Percentiles rank a stretch among this genome's conserved stretches.
These are phyloP conservation scores for Drosophila ohnishii DNA, from an alignment of 1,140 invertebrate genomes.

Conservation along the genomic window DNA sequence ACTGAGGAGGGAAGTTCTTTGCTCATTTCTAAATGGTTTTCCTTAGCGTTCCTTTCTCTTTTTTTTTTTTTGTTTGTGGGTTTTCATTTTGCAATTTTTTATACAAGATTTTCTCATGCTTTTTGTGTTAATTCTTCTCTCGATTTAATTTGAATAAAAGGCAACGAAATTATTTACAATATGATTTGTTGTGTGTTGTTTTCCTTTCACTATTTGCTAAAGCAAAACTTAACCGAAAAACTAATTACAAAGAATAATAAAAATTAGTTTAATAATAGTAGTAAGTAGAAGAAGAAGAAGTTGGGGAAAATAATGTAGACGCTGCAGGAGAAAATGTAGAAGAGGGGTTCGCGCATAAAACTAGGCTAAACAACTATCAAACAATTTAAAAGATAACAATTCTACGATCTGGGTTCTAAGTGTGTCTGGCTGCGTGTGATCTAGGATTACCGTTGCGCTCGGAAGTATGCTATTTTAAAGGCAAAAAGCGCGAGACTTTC, in stretches of 20 bases:
- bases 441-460: conserved; percentile 36
- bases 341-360: conserved; percentile 27
- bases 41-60: conserved; percentile 41
- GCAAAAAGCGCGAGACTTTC: conserved; percentile 39
- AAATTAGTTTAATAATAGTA: conserved; percentile 13
- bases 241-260: conserved; percentile 51
- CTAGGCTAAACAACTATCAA: conserved; percentile 55
- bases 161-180: conserved; percentile 78
- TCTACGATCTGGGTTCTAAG: conserved; percentile 31
- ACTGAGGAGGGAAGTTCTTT: conserved; percentile 80
- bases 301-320: conserved; percentile 11
- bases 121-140: conserved; percentile 38
- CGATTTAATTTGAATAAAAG: conserved; percentile 62
- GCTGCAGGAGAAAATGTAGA: conserved; percentile 20
- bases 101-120: conserved; percentile 44
- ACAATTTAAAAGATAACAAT: conserved; percentile 59
- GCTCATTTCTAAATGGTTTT: conserved; percentile 75
- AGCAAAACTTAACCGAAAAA: conserved; percentile 40
- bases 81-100: conserved; percentile 64
- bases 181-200: conserved; percentile 53
- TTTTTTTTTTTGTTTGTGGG: conserved; percentile 43
- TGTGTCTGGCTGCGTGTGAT: conserved; percentile 10
- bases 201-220: conserved; percentile 31
- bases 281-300: conserved; percentile 33
- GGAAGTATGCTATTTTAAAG: conserved; percentile 47